These are phyloP conservation scores for Endomychus coccineus DNA, from an alignment of 2,888 invertebrate genomes.

Conservation along the genomic window DNA sequence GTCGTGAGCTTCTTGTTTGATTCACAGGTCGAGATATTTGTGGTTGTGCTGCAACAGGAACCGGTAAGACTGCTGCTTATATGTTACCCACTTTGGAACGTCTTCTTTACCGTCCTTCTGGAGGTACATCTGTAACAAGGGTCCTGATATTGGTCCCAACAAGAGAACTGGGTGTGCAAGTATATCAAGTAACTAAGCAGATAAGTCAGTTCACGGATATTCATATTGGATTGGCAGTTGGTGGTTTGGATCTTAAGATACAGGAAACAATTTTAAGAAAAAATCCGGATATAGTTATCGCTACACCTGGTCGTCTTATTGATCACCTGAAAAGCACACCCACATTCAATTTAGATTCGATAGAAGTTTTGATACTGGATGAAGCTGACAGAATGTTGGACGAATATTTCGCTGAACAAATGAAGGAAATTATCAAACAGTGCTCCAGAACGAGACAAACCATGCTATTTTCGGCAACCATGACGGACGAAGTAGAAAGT, in stretches of 20 bases:
- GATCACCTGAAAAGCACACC: slow-evolving; percentile 96
- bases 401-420: slow-evolving; percentile 97
- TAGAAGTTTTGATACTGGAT: slow-evolving; percentile 80
- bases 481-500: slow-evolving; percentile 97
- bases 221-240: slow-evolving; percentile 77
- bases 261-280: slow-evolving; percentile 72
- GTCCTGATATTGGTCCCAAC: slow-evolving; percentile 95
- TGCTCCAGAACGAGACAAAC: slow-evolving; percentile 90
- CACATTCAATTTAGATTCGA: slow-evolving; percentile 78
- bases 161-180: slow-evolving; percentile 95
- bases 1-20: too few relatives aligned
- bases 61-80: slow-evolving; percentile 97
- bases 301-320: slow-evolving; percentile 95
- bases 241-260: slow-evolving; percentile 77
- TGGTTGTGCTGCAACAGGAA: slow-evolving; percentile 97
- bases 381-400: slow-evolving; percentile 91
- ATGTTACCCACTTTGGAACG: slow-evolving; percentile 96
- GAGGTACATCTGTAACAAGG: slow-evolving; percentile 58
- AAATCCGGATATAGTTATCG: slow-evolving; percentile 94
- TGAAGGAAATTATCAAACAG: slow-evolving; percentile 94
- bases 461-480: slow-evolving; percentile 96
- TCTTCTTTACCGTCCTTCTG: slow-evolving; percentile 76
- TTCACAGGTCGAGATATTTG: slow-evolving; percentile 82
- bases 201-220: slow-evolving; percentile 80
- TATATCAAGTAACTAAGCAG: slow-evolving; percentile 89